phyloP scores from a whole-genome alignment of 2,113 vertebrate species.

The Rhea americana region DNA sequence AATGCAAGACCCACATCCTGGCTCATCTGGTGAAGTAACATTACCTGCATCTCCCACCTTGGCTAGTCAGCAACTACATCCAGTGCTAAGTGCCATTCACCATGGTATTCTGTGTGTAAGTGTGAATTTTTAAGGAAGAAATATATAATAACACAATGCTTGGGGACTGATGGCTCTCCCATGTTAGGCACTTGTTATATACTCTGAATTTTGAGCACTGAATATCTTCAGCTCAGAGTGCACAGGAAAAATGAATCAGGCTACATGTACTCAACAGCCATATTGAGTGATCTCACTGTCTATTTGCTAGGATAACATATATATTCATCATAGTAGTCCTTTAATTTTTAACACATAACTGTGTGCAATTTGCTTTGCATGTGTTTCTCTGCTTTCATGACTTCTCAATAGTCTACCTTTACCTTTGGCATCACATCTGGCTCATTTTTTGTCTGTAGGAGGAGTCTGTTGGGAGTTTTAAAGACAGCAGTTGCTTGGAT shows the following conservation, averaged over 20 bases:
- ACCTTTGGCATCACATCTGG: neutral
- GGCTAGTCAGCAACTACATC: neutral
- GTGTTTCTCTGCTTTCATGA: neutral
- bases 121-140: neutral
- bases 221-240: neutral
- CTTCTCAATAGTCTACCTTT: neutral
- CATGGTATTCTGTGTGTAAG: too few species aligned
- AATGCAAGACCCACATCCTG: neutral
- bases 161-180: neutral
- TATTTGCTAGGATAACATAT: neutral
- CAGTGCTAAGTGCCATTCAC: neutral
- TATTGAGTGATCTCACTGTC: neutral
- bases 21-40: neutral
- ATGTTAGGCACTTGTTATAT: neutral
- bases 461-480: neutral
- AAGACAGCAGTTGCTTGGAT: neutral
- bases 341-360: neutral
- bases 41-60: neutral
- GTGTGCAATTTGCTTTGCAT: neutral
- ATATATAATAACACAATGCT: neutral
- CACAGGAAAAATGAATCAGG: neutral
- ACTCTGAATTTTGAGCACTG: neutral
- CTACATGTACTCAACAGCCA: neutral
- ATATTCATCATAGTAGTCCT: neutral
- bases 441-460: neutral